phyloP scores from a whole-genome alignment of 1,140 invertebrate genomes.

The Pachypsylla venusta region DNA sequence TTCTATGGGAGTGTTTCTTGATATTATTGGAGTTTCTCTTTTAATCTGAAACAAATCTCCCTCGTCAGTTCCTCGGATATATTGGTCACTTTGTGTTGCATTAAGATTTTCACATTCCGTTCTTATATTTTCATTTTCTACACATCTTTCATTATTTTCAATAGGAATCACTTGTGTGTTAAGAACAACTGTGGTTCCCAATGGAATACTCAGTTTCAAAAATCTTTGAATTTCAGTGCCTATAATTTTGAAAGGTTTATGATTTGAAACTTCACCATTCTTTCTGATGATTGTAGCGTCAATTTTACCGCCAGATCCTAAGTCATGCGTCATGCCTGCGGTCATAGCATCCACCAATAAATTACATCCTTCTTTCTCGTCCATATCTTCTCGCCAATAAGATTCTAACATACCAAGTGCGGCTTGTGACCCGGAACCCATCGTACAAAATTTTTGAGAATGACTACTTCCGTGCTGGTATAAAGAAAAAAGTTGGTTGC shows the following conservation, averaged over 20 bases:
- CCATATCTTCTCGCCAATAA: not conserved
- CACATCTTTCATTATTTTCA: no score
- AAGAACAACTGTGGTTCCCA: not conserved
- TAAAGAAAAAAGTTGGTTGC: not conserved
- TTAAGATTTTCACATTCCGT: no score
- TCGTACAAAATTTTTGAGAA: not conserved
- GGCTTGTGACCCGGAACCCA: not conserved
- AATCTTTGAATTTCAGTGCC: not conserved
- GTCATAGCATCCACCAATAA: not conserved
- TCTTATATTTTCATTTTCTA: no score
- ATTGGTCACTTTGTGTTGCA: no score
- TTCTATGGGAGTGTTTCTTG: no score
- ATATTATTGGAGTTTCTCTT: no score
- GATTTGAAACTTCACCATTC: not conserved
- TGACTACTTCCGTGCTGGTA: not conserved
- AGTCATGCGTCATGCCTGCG: not conserved
- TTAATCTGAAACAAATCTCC: no score
- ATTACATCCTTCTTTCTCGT: not conserved
- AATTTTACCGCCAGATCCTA: not conserved
- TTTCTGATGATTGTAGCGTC: not conserved
- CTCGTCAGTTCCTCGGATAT: no score
- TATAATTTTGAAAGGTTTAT: not conserved
- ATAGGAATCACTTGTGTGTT: not conserved
- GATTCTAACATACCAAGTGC: not conserved
- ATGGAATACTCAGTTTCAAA: not conserved